Evolutionary conservation across 2,113 vertebrate genomes (phyloP), one percentile per base, ranked within the genome.

Genomic region (Sarotherodon lohbergeri): DNA sequence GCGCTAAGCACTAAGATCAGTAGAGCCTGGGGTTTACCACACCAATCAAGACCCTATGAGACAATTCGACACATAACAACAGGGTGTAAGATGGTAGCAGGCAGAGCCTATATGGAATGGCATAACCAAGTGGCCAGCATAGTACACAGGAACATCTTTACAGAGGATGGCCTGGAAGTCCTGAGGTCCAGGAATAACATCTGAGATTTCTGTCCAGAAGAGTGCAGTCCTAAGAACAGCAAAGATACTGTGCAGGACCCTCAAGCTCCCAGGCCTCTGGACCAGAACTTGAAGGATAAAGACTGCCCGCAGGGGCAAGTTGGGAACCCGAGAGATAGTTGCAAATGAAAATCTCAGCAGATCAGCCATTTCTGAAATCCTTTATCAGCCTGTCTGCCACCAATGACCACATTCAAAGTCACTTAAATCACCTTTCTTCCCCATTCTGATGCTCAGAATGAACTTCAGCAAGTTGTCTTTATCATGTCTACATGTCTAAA

Each of bases 291-390:
- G 19, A 66, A 66, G 61, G 34, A 66, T 66, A 66, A 66, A 66
- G 34, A 22, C 61, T 0, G 4, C 34, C 10, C 2, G 0, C 61
- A 39, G 61, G 2, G 1, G 10, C 61, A 39, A 66, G 6, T 39
- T 22, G 19, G 34, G 34, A 66, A 66, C 68, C 39, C 9, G 0
- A 73, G 1, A 73, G 1, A 46, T 73, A 46, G 41, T 27, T 73
- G 39, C 9, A 2, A 27, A 46, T 27, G 68, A 46, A 73, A 73
- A 73, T 73, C 68, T 27, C 68, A 73, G 14, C 19, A 17, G 2
- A 46, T 73, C 41, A 73, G 41, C 68, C 39, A 46, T 46, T 46
- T 73, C 41, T 46, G 7, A 73, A 73, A 73, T 46, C 24, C 8
- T 46, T 73, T 73, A 73, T 73, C 39, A 73, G 22, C 39, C 22